Conservation (phyloP, 1,140 invertebrate species). For the Scaptomyza graminum region DNA sequence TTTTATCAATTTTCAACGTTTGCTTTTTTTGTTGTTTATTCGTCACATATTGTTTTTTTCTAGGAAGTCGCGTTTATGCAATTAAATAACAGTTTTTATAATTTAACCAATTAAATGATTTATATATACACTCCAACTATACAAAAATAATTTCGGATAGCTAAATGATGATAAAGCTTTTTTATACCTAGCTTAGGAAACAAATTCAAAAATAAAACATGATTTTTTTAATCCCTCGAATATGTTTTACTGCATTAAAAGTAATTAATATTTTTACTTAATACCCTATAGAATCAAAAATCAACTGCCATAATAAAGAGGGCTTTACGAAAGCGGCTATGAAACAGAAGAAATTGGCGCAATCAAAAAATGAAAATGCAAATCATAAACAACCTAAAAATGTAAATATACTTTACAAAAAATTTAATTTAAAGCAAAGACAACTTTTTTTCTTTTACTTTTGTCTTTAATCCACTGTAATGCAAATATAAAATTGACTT, state of each 20-base stretch:
- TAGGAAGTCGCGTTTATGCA: background rate
- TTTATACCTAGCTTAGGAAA: no score
- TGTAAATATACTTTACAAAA: constrained; percentile 42
- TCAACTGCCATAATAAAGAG: background rate
- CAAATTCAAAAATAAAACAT: no score
- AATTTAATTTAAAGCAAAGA: constrained; percentile 15
- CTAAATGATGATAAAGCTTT: no score
- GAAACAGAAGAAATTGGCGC: background rate
- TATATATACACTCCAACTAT: background rate
- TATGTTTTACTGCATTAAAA: no score
- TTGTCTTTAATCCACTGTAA: background rate
- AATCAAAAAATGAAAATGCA: constrained; percentile 15
- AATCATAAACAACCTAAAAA: constrained; percentile 40
- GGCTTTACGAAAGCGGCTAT: constrained; percentile 14
- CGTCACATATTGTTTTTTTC: background rate
- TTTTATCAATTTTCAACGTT: constrained; percentile 25
- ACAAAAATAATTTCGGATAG: background rate
- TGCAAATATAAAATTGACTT: no score
- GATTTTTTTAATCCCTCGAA: no score
- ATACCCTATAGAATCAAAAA: no score
- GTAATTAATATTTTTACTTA: no score
- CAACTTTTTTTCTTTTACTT: background rate
- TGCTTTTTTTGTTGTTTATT: constrained; percentile 4
- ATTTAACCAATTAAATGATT: background rate
- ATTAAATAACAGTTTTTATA: constrained; percentile 10